Base-by-base conservation (phyloP, 2,797 vertebrate genomes). In the Rhabdomys pumilio region DNA sequence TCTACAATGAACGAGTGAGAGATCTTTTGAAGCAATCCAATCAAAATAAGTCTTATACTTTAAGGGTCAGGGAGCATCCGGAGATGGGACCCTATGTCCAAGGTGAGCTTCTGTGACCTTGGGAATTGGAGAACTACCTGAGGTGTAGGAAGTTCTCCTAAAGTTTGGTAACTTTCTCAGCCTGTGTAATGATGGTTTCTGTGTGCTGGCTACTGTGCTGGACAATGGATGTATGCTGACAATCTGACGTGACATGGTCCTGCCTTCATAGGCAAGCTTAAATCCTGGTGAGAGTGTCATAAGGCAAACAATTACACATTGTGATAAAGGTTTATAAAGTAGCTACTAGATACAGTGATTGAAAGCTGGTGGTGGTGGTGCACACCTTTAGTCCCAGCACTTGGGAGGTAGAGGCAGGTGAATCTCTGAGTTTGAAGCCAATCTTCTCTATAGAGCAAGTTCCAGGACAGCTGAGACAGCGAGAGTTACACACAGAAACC, bases 51-150 rank as follows among this genome's bases (percentile, higher is more conserved):
- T 99, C 99, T 69, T 98, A 98, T 4, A 98, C 99, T 0, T 98
- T 99, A 59, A 98, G 99, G 92, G 99, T 99, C 47, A 98, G 99
- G 96, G 99, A 99, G 41, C 99, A 99, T 95, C 99, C 99, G 24
- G 99, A 99, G 94, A 99, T 99, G 97, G 99, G 99, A 1, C 99
- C 99, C 0, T 99, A 99, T 26, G 99, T 99, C 1, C 99, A 99
- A 99, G 99, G 99, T 99, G 94, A 99, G 98, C 61, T 34, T 3
- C 29, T 89, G 5, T 95, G 79, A 19, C 89, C 50, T 76, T 92
- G 22, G 73, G 82, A 85, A 59, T 77, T 80, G 44, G 20, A 97
- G 69, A 86, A 67, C 38, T 89, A 72, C 72, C 38, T 79, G 26
- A 69, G 76, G 10, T 44, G 61, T 82, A 17, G 50, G 53, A 83